Base-by-base conservation (phyloP, 2,797 vertebrate species). In the Serranus cabrilla region DNA sequence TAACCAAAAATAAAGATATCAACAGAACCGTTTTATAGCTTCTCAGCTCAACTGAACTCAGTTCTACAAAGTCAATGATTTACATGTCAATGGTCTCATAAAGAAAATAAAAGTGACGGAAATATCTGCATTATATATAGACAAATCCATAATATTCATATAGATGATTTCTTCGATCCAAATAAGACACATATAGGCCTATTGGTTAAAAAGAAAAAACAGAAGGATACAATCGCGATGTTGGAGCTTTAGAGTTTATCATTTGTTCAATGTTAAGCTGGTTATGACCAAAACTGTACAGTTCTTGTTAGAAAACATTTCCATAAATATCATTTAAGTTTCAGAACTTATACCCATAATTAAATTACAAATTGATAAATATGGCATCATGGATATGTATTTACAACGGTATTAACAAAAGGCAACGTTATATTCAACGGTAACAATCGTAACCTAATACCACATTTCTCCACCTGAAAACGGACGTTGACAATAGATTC, bases 351-450 rank as follows among this genome's bases (percentile, higher is more conserved):
- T 96, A 95, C 96, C 96, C 96, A 97, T 97, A 97, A 97, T 99
- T 99, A 99, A 99, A 99, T 99, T 99, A 99, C 97, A 97, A 98
- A 98, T 95, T 87, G 97, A 99, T 99, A 99, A 99, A 99, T 99
- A 99, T 98, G 97, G 97, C 97, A 98, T 97, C 96, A 96, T 97
- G 97, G 97, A 96, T 98, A 98, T 97, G 96, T 99, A 98, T 99
- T 98, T 99, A 99, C 97, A 99, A 97, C 96, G 96, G 97, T 97
- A 96, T 98, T 97, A 95, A 98, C 97, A 98, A 99, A 99, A 99
- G 97, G 98, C 98, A 98, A 97, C 96, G 95, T 96, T 96, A 96
- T 97, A 98, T 97, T 97, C 95, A 97, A 97, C 94, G 92, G 94
- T 97, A 97, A 99, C 97, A 97, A 98, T 97, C 96, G 95, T 96